Conservation (phyloP, 2,797 vertebrate genomes). For the Martes flavigula region DNA sequence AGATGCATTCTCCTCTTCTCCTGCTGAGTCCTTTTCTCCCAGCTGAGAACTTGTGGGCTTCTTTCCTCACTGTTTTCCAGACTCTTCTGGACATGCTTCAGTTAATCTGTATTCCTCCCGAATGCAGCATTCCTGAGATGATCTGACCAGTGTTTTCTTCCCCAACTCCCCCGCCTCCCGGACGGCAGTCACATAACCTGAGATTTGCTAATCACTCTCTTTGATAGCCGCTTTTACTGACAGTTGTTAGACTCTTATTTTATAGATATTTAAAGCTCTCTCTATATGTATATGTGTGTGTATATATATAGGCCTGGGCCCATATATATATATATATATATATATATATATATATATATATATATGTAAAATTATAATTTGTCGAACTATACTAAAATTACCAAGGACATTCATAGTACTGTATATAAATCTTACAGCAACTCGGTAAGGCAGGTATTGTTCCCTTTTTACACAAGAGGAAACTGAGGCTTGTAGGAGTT, state of each 20-base stretch:
- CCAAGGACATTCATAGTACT: not conserved
- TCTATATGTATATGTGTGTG: no score
- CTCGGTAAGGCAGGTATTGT: not conserved
- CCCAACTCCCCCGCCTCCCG: not conserved
- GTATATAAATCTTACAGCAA: not conserved
- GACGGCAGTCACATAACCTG: not conserved
- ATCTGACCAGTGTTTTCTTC: not conserved
- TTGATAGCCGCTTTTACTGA: fast-evolving
- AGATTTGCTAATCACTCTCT: not conserved
- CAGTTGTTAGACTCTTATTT: not conserved
- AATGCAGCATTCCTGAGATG: not conserved
- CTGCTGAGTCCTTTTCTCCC: not conserved
- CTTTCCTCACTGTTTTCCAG: not conserved
- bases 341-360: no score
- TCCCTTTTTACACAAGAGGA: not conserved
- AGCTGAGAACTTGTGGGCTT: not conserved
- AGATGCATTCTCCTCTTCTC: not conserved
- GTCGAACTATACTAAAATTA: not conserved
- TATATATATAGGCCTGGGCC: not conserved
- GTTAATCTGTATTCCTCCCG: not conserved
- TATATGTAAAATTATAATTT: not conserved
- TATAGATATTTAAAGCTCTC: not conserved
- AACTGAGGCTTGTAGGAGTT: not conserved
- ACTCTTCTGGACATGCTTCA: not conserved
- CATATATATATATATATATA: no score